Evolutionary conservation across 2,797 vertebrate genomes (phyloP).

Genomic region (Helarctos malayanus): DNA sequence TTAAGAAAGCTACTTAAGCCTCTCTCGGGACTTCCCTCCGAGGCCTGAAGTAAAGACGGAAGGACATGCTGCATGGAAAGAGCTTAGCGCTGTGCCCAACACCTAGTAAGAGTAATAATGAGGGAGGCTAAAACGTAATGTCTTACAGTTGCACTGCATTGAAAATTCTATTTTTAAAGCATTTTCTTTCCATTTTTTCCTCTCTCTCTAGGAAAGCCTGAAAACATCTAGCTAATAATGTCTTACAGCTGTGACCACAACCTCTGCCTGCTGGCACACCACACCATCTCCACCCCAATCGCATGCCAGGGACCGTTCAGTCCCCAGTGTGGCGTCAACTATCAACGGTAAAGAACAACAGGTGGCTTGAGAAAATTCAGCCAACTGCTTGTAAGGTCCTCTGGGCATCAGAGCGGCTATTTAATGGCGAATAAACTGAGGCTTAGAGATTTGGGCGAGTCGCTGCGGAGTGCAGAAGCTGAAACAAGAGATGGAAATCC

Average conservation of each 20-base stretch:
- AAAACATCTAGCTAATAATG: conserved; percentile 70
- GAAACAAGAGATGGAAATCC: conserved; percentile 53
- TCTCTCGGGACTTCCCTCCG: background rate
- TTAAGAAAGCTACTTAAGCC: background rate
- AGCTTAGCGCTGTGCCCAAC: background rate
- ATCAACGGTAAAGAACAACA: conserved; percentile 68
- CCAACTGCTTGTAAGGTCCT: conserved; percentile 55
- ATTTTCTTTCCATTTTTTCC: conserved; percentile 43
- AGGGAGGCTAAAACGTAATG: background rate
- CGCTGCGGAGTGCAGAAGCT: background rate
- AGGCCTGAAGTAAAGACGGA: background rate
- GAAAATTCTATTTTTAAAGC: conserved; percentile 68
- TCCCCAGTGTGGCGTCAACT: background rate
- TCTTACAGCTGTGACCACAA: conserved; percentile 56
- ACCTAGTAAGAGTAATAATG: background rate
- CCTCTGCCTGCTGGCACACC: conserved; percentile 65
- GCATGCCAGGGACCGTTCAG: conserved; percentile 62
- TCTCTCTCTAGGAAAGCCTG: conserved; percentile 75
- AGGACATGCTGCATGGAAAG: background rate
- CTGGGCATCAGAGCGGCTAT: conserved; percentile 32
- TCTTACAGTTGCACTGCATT: conserved; percentile 49
- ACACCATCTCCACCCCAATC: conserved; percentile 35
- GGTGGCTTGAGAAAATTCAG: conserved; percentile 66
- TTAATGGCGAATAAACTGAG: conserved; percentile 54
- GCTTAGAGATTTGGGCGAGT: conserved; percentile 48